phyloP scores from a whole-genome alignment of 2,113 vertebrate species.

The Gambusia holbrooki region DNA sequence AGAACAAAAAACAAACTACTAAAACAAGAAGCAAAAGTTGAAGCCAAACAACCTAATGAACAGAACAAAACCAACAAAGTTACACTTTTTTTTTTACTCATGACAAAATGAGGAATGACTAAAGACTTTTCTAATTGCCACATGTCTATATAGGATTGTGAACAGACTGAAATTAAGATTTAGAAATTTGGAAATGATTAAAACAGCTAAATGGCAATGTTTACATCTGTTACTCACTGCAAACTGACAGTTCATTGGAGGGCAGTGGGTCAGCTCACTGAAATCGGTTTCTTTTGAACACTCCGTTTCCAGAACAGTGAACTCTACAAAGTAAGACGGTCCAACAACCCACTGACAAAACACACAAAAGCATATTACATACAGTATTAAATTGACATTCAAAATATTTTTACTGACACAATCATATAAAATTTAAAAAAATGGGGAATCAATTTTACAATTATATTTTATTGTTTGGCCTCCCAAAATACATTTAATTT shows the following conservation, averaged over 20 bases:
- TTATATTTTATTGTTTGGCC: neutral
- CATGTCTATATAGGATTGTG: no score
- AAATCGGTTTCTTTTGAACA: conserved; percentile 48
- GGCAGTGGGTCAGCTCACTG: conserved; percentile 35
- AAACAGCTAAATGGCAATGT: neutral
- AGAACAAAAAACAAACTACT: no score
- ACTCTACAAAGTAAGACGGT: conserved; percentile 65
- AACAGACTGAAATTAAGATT: neutral
- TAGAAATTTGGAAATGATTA: neutral
- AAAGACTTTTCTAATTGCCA: no score
- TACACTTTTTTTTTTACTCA: no score
- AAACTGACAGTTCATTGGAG: conserved; percentile 59
- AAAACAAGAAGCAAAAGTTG: no score
- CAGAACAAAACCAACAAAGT: no score
- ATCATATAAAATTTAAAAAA: neutral
- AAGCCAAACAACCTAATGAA: no score
- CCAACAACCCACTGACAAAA: conserved; percentile 55
- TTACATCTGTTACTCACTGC: conserved; percentile 56
- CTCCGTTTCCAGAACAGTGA: conserved; percentile 67
- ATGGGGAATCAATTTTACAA: neutral
- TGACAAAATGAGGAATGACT: no score
- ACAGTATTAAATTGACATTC: no score
- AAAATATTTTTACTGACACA: neutral
- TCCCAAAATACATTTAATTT: neutral
- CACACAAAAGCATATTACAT: neutral